A percentile compares a stretch with the other conserved stretches of the same genome.
These are phyloP conservation scores for Gadus chalcogrammus DNA, from an alignment of 2,113 vertebrate genomes.

Conservation along the genomic window DNA sequence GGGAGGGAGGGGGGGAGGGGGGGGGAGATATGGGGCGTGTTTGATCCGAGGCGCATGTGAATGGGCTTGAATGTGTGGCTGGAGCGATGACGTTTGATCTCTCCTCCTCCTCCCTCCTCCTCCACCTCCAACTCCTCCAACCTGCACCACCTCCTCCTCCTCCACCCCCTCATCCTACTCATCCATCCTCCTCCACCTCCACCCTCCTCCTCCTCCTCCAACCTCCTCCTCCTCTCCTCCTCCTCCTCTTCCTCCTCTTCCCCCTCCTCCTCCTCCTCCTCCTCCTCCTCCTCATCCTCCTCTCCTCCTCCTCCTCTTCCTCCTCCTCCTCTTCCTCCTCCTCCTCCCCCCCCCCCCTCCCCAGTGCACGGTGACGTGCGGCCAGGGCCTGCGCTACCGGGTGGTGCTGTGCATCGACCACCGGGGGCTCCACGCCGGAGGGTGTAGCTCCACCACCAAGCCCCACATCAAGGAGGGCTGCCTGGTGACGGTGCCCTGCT, in stretches of 20 bases:
- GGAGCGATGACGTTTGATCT: too few relatives aligned
- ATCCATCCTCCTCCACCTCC: slow-evolving; percentile 15
- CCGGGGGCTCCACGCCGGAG: slow-evolving; percentile 89
- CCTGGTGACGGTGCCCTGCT: slow-evolving; percentile 87
- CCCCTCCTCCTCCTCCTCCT: too few relatives aligned
- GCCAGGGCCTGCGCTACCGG: slow-evolving; percentile 91
- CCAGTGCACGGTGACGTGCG: slow-evolving; percentile 95
- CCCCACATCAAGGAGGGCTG: slow-evolving; percentile 98
- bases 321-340: background rate
- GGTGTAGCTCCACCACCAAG: slow-evolving; percentile 89
- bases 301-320: too few relatives aligned
- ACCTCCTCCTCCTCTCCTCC: slow-evolving; percentile 8
- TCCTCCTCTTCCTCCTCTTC: too few relatives aligned
- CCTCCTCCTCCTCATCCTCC: too few relatives aligned
- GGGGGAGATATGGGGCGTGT: too few relatives aligned
- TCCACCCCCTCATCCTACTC: slow-evolving; percentile 27
- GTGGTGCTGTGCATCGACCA: slow-evolving; percentile 96
- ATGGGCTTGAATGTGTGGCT: too few relatives aligned
- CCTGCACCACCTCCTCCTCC: too few relatives aligned
- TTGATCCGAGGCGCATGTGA: too few relatives aligned
- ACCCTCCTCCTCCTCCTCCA: background rate
- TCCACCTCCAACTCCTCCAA: slow-evolving; percentile 6
- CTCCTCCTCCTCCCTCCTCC: background rate
- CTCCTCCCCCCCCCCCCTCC: slow-evolving; percentile 20
- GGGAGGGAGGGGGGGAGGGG: background rate